Evolutionary conservation across 1,140 invertebrate genomes (phyloP).

Genomic region (Cotesia vestalis): DNA sequence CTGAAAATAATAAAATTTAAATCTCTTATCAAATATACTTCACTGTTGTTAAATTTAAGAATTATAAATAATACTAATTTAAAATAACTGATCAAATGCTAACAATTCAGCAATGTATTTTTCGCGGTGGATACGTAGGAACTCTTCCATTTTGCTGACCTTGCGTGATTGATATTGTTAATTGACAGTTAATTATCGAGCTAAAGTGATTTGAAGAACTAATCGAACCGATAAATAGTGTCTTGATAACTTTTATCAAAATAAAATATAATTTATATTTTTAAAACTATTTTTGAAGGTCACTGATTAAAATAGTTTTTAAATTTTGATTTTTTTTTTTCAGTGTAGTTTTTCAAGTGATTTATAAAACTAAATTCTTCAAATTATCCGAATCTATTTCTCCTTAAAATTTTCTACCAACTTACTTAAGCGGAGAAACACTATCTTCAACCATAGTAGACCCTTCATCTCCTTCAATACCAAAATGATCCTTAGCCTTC

Average conservation of each 20-base stretch:
- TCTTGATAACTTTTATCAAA: too few relatives aligned
- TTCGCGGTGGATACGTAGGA: constrained; percentile 47
- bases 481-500: constrained; percentile 94
- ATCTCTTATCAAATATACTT: neutral
- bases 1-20: constrained; percentile 64
- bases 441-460: constrained; percentile 98
- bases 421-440: constrained; percentile 91
- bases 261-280: too few relatives aligned
- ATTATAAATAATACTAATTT: too few relatives aligned
- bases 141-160: constrained; percentile 49
- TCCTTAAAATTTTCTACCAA: constrained; percentile 45
- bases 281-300: too few relatives aligned
- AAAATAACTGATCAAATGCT: constrained; percentile 12
- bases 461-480: constrained; percentile 98
- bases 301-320: too few relatives aligned
- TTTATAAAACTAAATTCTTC: too few relatives aligned
- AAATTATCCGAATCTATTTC: too few relatives aligned
- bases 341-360: too few relatives aligned
- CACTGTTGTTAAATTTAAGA: too few relatives aligned
- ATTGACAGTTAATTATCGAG: neutral
- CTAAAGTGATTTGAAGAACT: neutral
- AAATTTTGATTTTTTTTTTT: too few relatives aligned
- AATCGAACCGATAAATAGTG: neutral
- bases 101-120: constrained; percentile 40
- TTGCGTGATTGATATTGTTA: constrained; percentile 26